Evolutionary conservation across 2,113 vertebrate species (phyloP), one percentile per base, ranked within the genome.

Genomic region (Campylomormyrus tamandua): DNA sequence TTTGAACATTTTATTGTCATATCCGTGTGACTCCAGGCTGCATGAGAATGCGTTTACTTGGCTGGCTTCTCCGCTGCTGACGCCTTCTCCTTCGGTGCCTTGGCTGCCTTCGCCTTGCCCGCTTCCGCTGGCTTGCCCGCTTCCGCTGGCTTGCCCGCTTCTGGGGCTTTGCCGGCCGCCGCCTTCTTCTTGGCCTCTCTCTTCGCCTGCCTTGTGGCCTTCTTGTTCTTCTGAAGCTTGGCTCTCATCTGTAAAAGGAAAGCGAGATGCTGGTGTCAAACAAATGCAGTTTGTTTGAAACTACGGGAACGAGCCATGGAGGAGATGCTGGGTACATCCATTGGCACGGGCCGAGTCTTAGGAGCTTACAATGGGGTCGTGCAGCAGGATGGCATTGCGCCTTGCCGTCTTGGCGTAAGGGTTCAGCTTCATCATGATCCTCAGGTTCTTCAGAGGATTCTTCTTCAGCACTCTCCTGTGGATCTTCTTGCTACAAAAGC

Each of bases 391-490:
- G 88, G 98, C 98, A 91, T 96, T 96, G 92, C 98, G 97, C 8
- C 97, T 96, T 92, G 97, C 98, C 0, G 98, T 98, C 94, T 99
- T 99, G 93, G 98, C 97, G 0, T 99, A 99, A 0, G 98, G 98
- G 93, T 99, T 99, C 92, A 99, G 92, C 92, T 99, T 99, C 94
- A 98, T 94, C 98, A 99, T 99, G 88, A 99, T 94, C 87, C 97
- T 97, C 94, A 99, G 91, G 52, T 99, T 99, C 96, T 99, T 99
- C 95, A 99, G 95, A 1, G 98, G 98, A 90, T 99, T 99, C 97
- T 99, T 99, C 97, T 99, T 99, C 91, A 99, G 95, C 53, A 99
- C 96, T 90, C 97, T 97, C 90, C 98, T 97, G 35, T 94, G 95
- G 93, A 98, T 97, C 96, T 97, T 99, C 91, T 97, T 99, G 92